Conservation (phyloP, 1,140 invertebrate genomes). For the Zaprionus tsacasi region DNA sequence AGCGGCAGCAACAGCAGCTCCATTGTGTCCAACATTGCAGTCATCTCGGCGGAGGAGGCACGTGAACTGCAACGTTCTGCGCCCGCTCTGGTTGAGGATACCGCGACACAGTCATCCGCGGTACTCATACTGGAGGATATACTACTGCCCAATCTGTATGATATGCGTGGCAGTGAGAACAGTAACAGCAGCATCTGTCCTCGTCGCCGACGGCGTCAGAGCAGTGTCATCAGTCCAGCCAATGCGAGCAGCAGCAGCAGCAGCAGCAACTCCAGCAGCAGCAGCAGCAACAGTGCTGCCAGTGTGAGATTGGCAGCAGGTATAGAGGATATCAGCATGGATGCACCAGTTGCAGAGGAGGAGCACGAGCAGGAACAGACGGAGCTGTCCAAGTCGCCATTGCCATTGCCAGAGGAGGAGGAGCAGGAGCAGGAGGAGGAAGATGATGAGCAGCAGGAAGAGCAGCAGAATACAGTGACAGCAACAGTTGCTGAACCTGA, state of each 20-base stretch:
- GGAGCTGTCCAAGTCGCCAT: background rate
- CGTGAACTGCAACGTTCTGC: conserved; percentile 61
- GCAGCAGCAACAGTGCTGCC: background rate
- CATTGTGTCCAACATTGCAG: conserved; percentile 64
- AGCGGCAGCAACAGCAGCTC: conserved; percentile 56
- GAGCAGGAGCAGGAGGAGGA: background rate
- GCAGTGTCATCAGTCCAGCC: background rate
- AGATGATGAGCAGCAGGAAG: background rate
- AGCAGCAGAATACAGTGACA: background rate
- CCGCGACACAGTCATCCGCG: conserved; percentile 40
- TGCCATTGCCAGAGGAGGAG: background rate
- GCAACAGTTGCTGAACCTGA: background rate
- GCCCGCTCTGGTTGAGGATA: conserved; percentile 50
- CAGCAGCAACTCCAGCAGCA: background rate
- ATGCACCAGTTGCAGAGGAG: background rate
- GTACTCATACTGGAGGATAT: conserved; percentile 69
- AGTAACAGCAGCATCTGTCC: conserved; percentile 11
- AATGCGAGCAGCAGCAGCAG: background rate
- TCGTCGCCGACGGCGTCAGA: background rate
- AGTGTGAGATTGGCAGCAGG: background rate
- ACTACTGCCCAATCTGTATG: conserved; percentile 59
- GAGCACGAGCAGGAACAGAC: background rate
- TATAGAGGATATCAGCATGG: background rate
- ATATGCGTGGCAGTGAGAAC: conserved; percentile 24
- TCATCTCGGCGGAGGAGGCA: conserved; percentile 67